These are phyloP conservation scores for Caerostris darwini DNA, from an alignment of 1,140 invertebrate species.

Conservation along the genomic window DNA sequence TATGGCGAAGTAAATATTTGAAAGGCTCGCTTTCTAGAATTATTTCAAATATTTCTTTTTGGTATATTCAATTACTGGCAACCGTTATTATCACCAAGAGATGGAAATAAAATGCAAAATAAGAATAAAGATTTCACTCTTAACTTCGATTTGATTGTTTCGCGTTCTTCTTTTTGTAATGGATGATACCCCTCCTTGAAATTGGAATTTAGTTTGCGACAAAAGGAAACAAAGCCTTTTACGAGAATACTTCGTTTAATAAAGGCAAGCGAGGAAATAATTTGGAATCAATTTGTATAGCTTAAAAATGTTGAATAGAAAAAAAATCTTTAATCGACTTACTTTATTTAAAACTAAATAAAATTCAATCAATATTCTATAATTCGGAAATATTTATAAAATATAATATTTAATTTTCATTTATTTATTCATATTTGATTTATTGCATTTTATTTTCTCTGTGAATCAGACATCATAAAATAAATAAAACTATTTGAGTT, in stretches of 20 bases:
- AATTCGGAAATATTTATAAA: too few relatives aligned
- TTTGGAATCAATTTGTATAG: constrained; percentile 49
- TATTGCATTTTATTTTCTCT: too few relatives aligned
- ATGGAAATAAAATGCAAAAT: not conserved
- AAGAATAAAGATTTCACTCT: not conserved
- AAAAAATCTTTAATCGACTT: too few relatives aligned
- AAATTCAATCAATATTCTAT: too few relatives aligned
- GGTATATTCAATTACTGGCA: constrained; percentile 16
- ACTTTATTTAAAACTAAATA: too few relatives aligned
- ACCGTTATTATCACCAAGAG: constrained; percentile 55
- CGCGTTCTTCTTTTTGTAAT: constrained; percentile 2
- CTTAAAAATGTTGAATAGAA: not conserved
- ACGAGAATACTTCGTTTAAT: constrained; percentile 40
- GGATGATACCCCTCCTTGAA: not conserved
- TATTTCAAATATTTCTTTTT: constrained; percentile 29
- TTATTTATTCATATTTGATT: too few relatives aligned
- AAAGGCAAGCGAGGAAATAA: constrained; percentile 45
- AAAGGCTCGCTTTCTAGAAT: not conserved
- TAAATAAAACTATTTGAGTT: too few relatives aligned
- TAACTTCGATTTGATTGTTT: constrained; percentile 61
- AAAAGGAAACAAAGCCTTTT: not conserved
- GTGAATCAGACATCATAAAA: too few relatives aligned
- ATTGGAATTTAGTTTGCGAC: not conserved
- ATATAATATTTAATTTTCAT: too few relatives aligned
- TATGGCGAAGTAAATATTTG: constrained; percentile 57